Percentiles rank a stretch among this genome's conserved stretches.
Evolutionary conservation across 2,888 invertebrate species (phyloP).

Genomic region (Cheilosia vernalis): DNA sequence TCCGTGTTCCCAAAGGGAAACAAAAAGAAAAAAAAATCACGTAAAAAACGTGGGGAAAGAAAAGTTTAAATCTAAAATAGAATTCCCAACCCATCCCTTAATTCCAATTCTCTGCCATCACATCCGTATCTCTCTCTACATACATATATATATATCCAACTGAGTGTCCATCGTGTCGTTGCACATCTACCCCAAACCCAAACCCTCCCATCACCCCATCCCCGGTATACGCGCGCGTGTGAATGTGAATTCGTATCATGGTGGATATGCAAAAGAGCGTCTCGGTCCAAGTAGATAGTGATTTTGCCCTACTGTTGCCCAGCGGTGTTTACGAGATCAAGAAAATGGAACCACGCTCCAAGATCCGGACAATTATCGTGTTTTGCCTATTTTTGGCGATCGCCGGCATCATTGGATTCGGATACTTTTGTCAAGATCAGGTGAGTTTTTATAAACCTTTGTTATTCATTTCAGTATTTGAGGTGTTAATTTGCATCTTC

Average conservation of each 20-base stretch:
- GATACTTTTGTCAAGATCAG: constrained; percentile 95
- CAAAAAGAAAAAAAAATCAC: constrained; percentile 17
- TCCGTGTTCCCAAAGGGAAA: constrained; percentile 45
- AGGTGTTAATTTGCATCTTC: neutral
- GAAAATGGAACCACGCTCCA: constrained; percentile 93
- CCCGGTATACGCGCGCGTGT: constrained; percentile 47
- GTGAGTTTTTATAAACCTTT: constrained; percentile 83
- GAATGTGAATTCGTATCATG: constrained; percentile 75
- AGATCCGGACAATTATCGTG: constrained; percentile 90
- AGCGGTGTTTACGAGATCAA: constrained; percentile 92
- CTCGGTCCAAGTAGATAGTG: constrained; percentile 93
- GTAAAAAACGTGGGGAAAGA: constrained; percentile 20
- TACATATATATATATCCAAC: neutral
- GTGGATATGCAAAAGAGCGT: constrained; percentile 89
- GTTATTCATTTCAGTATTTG: neutral
- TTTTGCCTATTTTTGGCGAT: constrained; percentile 92
- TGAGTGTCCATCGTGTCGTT: constrained; percentile 9
- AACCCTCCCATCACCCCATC: constrained; percentile 1
- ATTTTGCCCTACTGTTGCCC: constrained; percentile 90
- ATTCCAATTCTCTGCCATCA: constrained; percentile 13
- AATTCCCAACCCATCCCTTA: constrained; percentile 46
- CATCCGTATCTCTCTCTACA: neutral
- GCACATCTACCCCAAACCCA: neutral
- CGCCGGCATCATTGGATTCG: constrained; percentile 94
- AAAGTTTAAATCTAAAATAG: constrained; percentile 58